Conservation (phyloP, 2,113 vertebrate species). For the Tinamus guttatus region DNA sequence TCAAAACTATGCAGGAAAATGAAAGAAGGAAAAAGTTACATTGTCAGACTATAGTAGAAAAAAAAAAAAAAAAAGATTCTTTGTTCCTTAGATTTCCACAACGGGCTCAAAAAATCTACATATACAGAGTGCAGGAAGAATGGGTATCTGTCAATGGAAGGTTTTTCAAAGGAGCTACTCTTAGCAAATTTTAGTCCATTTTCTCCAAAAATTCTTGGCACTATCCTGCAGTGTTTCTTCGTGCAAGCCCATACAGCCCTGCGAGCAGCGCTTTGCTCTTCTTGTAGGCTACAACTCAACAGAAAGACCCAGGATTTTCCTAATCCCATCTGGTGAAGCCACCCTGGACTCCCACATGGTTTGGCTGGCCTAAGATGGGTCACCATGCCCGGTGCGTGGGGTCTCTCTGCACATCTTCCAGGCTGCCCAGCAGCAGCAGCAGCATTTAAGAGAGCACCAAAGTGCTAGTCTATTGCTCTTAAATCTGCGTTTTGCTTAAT, state of each 20-base stretch:
- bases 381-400: not conserved
- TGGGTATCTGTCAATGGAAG: not conserved
- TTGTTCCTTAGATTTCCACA: not conserved
- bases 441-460: not conserved
- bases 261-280: not conserved
- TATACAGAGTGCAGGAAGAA: not conserved
- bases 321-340: not conserved
- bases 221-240: not conserved
- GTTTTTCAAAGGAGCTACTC: not conserved
- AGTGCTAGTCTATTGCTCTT: not conserved
- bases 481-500: not conserved
- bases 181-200: not conserved
- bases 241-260: not conserved
- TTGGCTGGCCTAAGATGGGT: not conserved
- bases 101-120: not conserved
- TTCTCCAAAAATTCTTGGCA: not conserved
- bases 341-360: not conserved
- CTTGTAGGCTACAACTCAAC: not conserved
- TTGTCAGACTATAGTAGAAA: not conserved
- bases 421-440: not conserved
- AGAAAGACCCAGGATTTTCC: not conserved
- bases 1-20: not conserved
- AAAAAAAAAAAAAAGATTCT: not conserved
- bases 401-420: rapidly evolving
- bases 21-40: not conserved